These are phyloP conservation scores for Cataglyphis livida DNA, from an alignment of 2,888 invertebrate genomes.

Conservation along the genomic window DNA sequence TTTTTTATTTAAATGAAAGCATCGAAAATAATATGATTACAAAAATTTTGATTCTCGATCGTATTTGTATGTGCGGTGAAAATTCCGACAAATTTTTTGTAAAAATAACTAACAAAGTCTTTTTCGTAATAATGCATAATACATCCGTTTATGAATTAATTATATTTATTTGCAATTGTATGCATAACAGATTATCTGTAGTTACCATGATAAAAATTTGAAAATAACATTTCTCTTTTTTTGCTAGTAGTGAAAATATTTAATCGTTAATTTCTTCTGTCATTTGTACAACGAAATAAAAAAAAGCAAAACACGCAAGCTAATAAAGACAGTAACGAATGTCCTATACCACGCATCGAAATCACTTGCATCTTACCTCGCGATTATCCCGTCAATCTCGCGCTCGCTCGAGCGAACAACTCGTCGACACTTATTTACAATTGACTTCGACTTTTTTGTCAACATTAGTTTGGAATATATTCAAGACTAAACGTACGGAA, in stretches of 20 bases:
- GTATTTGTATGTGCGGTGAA: background rate
- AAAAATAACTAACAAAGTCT: background rate
- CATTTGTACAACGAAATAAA: slow-evolving; percentile 13
- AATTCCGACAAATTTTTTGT: background rate
- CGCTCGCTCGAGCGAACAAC: slow-evolving; percentile 35
- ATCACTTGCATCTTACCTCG: slow-evolving; percentile 46
- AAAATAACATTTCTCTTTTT: background rate
- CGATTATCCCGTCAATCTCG: slow-evolving; percentile 52
- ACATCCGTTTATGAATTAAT: background rate
- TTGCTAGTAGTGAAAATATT: slow-evolving; percentile 18
- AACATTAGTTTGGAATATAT: slow-evolving; percentile 2
- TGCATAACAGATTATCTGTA: background rate
- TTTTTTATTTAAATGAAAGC: background rate
- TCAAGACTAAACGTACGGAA: slow-evolving; percentile 11
- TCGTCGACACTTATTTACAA: slow-evolving; percentile 27
- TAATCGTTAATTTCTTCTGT: slow-evolving; percentile 32
- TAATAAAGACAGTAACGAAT: slow-evolving; percentile 46
- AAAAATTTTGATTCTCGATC: background rate
- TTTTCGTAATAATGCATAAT: background rate
- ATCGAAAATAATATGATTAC: background rate
- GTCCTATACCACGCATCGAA: slow-evolving; percentile 49
- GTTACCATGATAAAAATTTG: slow-evolving; percentile 5
- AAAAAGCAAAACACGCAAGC: slow-evolving; percentile 11
- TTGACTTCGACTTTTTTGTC: slow-evolving; percentile 14
- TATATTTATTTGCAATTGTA: slow-evolving; percentile 2